These are phyloP conservation scores for Turritopsis dohrnii DNA, from an alignment of 30 jellyfish, hydroid and myxozoan genomes.

Conservation along the genomic window DNA sequence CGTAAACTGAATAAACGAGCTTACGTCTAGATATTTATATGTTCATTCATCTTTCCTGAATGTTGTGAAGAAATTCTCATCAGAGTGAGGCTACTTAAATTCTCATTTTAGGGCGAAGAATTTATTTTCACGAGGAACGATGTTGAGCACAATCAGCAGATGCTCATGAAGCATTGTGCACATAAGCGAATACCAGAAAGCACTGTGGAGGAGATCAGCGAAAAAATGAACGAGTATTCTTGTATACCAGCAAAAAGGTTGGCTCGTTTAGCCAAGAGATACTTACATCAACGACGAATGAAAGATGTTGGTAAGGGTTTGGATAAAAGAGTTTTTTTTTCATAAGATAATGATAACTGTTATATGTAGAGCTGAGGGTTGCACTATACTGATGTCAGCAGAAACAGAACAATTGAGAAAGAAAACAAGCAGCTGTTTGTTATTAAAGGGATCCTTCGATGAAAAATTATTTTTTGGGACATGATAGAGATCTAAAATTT, in stretches of 20 bases:
- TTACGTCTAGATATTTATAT: too few relatives aligned
- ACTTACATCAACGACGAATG: constrained; percentile 51
- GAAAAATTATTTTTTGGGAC: too few relatives aligned
- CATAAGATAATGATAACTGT: background rate
- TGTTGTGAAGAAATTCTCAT: too few relatives aligned
- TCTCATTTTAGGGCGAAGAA: constrained; percentile 21
- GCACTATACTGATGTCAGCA: too few relatives aligned
- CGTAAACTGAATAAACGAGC: too few relatives aligned
- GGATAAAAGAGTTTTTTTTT: background rate
- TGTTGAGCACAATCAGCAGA: constrained; percentile 61
- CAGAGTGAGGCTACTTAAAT: background rate
- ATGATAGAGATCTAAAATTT: too few relatives aligned
- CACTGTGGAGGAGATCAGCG: constrained; percentile 31
- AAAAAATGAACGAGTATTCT: constrained; percentile 55
- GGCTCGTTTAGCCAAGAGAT: constrained; percentile 51
- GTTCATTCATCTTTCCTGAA: too few relatives aligned
- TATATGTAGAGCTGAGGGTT: too few relatives aligned
- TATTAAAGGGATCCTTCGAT: too few relatives aligned
- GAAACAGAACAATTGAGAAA: too few relatives aligned
- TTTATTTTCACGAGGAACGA: constrained; percentile 82
- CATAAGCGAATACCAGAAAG: constrained; percentile 44
- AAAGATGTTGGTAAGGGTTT: constrained; percentile 50
- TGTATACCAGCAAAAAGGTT: constrained; percentile 49
- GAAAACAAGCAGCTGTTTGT: too few relatives aligned
- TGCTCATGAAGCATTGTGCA: constrained; percentile 52